Percentiles rank a stretch among this genome's conserved stretches.
These are phyloP conservation scores for Pocillopora verrucosa DNA, from an alignment of 64 coral and sea anemone species.

Conservation along the genomic window DNA sequence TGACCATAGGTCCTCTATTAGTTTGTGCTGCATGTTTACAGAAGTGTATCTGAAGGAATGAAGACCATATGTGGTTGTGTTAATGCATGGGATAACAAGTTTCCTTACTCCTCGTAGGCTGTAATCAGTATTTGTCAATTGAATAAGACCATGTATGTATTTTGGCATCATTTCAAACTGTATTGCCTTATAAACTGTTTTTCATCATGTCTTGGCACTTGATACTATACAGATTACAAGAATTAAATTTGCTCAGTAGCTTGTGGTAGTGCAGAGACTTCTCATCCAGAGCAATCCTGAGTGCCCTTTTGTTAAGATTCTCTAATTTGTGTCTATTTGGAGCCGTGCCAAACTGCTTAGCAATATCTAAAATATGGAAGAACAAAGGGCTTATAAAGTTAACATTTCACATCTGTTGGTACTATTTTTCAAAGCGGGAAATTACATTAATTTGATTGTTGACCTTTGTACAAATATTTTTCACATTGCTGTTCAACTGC, in stretches of 20 bases:
- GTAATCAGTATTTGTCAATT: not conserved
- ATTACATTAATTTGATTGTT: not conserved
- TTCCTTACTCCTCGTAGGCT: not conserved
- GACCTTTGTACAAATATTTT: too few relatives aligned
- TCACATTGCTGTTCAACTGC: too few relatives aligned
- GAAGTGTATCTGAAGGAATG: not conserved
- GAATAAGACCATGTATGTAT: not conserved
- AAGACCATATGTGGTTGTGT: not conserved
- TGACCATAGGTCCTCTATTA: too few relatives aligned
- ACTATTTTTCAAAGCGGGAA: not conserved
- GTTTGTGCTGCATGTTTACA: not conserved
- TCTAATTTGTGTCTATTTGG: constrained; percentile 43
- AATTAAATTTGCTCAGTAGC: not conserved
- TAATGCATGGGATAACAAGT: not conserved
- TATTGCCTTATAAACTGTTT: too few relatives aligned
- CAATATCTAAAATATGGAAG: constrained; percentile 37
- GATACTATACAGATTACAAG: not conserved
- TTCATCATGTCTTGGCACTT: too few relatives aligned
- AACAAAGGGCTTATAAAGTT: constrained; percentile 29
- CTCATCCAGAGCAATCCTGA: constrained; percentile 3
- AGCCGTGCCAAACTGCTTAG: constrained; percentile 16
- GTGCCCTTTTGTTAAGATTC: constrained; percentile 7
- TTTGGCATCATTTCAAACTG: not conserved
- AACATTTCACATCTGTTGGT: not conserved
- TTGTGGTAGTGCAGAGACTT: not conserved